Evolutionary conservation across 2,113 vertebrate species (phyloP).

Genomic region (Notarius quadriscutis): DNA sequence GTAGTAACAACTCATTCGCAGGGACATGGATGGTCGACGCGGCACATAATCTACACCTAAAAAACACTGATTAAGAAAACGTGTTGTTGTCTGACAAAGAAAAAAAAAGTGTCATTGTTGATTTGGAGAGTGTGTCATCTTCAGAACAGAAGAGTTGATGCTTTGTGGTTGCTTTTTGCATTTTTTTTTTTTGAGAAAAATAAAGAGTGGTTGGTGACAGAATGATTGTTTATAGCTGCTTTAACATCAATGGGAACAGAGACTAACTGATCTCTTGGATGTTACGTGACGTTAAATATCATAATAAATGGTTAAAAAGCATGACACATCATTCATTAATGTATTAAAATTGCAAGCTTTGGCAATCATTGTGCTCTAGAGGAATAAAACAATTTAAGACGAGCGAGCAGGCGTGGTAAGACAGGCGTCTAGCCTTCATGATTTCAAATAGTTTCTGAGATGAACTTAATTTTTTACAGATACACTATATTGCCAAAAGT

Average conservation of each 20-base stretch:
- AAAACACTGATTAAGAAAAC: background rate
- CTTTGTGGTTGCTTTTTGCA: no score
- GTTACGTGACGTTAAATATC: no score
- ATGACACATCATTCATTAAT: background rate
- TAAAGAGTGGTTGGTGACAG: no score
- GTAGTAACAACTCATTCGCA: background rate
- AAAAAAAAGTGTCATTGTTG: background rate
- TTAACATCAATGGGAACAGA: background rate
- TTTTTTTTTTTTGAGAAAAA: no score
- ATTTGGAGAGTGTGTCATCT: background rate
- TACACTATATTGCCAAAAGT: no score
- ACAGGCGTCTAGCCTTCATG: no score
- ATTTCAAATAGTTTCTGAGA: no score
- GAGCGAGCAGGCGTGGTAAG: background rate
- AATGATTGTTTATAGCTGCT: background rate
- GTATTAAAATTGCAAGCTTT: background rate
- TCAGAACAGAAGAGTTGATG: no score
- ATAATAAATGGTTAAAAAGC: background rate
- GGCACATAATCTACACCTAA: background rate
- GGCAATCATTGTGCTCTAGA: background rate
- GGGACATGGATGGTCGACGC: no score
- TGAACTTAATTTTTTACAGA: no score
- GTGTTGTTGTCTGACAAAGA: background rate
- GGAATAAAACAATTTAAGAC: background rate
- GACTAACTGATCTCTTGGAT: background rate